These are phyloP conservation scores for Narcine bancroftii DNA, from an alignment of 2,113 vertebrate genomes.

Conservation along the genomic window DNA sequence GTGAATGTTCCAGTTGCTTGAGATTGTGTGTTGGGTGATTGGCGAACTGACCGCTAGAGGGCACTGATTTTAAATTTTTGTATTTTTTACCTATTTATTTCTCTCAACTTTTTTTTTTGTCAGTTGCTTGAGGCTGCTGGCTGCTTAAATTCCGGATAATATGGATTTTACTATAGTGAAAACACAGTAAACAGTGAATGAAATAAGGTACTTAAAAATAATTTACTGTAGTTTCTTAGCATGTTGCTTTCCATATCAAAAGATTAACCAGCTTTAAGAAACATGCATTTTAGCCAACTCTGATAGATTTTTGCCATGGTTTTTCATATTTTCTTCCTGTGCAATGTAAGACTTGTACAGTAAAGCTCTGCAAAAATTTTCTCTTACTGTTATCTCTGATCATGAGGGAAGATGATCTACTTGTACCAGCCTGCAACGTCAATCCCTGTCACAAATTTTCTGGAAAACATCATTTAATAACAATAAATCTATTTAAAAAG, in stretches of 20 bases:
- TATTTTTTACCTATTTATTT: too few species aligned
- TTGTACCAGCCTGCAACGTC: neutral
- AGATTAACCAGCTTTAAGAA: neutral
- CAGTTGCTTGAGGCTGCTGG: too few species aligned
- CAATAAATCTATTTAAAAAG: neutral
- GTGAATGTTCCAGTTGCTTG: too few species aligned
- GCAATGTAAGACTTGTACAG: neutral
- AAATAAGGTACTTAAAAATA: neutral
- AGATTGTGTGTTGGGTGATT: too few species aligned
- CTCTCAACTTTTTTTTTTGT: too few species aligned
- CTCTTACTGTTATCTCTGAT: neutral
- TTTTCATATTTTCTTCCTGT: neutral
- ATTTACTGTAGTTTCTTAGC: conserved; percentile 14
- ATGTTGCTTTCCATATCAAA: neutral
- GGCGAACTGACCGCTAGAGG: too few species aligned
- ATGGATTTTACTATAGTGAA: too few species aligned
- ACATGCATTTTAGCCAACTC: neutral
- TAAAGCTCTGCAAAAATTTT: neutral
- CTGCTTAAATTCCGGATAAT: too few species aligned
- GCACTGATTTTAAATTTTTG: too few species aligned
- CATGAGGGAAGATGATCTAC: neutral
- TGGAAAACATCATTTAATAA: neutral
- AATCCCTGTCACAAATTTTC: neutral
- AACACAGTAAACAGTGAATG: neutral
- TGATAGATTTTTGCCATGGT: neutral